Evolutionary conservation across 1,140 invertebrate species (phyloP), one percentile per base, ranked within the genome.

Genomic region (Magallana angulata): DNA sequence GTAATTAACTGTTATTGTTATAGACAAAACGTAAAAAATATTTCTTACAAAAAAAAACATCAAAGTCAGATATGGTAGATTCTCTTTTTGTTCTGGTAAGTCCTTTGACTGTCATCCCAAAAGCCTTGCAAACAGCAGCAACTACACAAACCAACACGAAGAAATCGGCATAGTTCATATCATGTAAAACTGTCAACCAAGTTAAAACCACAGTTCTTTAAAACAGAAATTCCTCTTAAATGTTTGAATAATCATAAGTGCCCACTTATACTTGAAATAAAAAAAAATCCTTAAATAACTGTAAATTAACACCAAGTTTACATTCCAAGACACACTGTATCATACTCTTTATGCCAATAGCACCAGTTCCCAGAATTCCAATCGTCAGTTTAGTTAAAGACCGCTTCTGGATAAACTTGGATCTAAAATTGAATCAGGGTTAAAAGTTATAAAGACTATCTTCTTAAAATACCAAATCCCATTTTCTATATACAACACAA

Each of bases 301-400:
- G 24, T 1, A 24, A 24, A 24, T 24, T 1, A 24, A 24, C 24
- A 24, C 36, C 36, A 4, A 48, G 36, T 48, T 24, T 9, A 1
- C 24, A 24, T 24, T 24, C 1, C 24, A 24, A 24, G 1, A 1
- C 24, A 24, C 64, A 24, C 64, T 24, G 11, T 71, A 8, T 4
- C 68, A 8, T 84, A 90, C 87, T 85, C 76, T 82, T 60, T 48
- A 82, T 84, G 0, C 88, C 88, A 24, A 85, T 89, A 7, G 57
- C 82, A 48, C 88, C 88, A 5, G 60, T 85, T 24, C 88, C 88
- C 68, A 89, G 83, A 8, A 89, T 60, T 48, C 80, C 89, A 11
- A 85, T 56, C 57, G 64, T 58, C 18, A 87, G 30, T 9, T 14
- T 57, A 16, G 86, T 82, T 12, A 89, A 11, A 11, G 68, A 71